These are phyloP conservation scores for Eupsilia transversa DNA, from an alignment of 2,888 invertebrate genomes.

Conservation along the genomic window DNA sequence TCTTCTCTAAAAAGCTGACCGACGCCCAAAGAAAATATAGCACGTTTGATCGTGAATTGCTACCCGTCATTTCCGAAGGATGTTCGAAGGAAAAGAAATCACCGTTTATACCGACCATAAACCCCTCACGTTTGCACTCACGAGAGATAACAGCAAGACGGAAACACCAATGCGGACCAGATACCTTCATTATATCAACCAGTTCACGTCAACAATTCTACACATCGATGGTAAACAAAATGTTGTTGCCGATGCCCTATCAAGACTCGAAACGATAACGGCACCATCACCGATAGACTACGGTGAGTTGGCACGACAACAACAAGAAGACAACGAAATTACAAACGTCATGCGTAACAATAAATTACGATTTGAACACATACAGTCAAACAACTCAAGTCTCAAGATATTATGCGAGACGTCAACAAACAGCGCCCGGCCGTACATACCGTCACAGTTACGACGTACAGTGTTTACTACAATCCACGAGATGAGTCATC, in stretches of 20 bases:
- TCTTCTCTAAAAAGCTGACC: no score
- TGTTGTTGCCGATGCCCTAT: no score
- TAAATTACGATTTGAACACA: not conserved
- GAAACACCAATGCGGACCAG: slow-evolving; percentile 1
- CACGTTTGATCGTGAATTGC: no score
- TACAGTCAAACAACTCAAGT: not conserved
- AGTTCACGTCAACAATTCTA: not conserved
- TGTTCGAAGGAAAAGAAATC: not conserved
- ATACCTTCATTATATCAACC: slow-evolving; percentile 2
- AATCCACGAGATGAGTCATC: not conserved
- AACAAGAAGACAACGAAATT: not conserved
- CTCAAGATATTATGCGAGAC: no score
- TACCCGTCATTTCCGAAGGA: no score
- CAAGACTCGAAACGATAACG: not conserved
- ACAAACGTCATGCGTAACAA: not conserved
- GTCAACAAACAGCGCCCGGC: not conserved
- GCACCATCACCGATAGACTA: slow-evolving; percentile 6
- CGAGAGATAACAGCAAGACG: slow-evolving; percentile 9
- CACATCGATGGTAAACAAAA: slow-evolving; percentile 3
- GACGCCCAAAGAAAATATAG: no score
- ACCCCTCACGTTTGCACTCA: not conserved
- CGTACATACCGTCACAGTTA: not conserved
- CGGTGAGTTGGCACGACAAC: slow-evolving; percentile 1
- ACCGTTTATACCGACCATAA: not conserved
- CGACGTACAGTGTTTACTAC: not conserved